These are phyloP conservation scores for Cetoscarus ocellatus DNA, from an alignment of 2,797 vertebrate species.

Conservation along the genomic window DNA sequence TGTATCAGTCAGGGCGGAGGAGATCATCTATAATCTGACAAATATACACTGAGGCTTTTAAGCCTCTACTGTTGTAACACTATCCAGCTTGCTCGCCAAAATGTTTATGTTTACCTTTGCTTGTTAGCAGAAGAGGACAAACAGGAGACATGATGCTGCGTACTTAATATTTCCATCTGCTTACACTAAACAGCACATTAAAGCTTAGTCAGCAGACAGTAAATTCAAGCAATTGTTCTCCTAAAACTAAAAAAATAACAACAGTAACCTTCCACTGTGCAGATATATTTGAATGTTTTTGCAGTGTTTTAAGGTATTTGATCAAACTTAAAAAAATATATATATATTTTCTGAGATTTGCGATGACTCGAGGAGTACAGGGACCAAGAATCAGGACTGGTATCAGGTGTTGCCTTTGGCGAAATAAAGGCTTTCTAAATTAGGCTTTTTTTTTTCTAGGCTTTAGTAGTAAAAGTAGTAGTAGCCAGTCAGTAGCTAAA, in stretches of 20 bases:
- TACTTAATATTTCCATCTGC: conserved; percentile 17
- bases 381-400: too few species aligned
- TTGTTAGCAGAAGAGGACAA: conserved; percentile 43
- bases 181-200: conserved; percentile 12
- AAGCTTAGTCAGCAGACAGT: neutral
- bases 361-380: too few species aligned
- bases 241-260: neutral
- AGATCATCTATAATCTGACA: conserved; percentile 72
- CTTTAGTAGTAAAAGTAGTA: too few species aligned
- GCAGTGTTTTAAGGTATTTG: too few species aligned
- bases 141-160: neutral
- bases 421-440: too few species aligned
- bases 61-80: conserved; percentile 50
- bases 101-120: conserved; percentile 52
- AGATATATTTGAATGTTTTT: too few species aligned
- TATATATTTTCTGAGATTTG: too few species aligned
- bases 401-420: too few species aligned
- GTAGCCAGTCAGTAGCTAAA: too few species aligned
- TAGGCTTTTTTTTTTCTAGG: too few species aligned
- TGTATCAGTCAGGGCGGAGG: conserved; percentile 61
- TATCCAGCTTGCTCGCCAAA: conserved; percentile 23
- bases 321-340: too few species aligned
- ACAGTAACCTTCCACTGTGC: too few species aligned
- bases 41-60: conserved; percentile 59
- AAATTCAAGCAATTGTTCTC: conserved; percentile 16